phyloP scores from a whole-genome alignment of 1,140 invertebrate genomes.

The Sitobion miscanthi region DNA sequence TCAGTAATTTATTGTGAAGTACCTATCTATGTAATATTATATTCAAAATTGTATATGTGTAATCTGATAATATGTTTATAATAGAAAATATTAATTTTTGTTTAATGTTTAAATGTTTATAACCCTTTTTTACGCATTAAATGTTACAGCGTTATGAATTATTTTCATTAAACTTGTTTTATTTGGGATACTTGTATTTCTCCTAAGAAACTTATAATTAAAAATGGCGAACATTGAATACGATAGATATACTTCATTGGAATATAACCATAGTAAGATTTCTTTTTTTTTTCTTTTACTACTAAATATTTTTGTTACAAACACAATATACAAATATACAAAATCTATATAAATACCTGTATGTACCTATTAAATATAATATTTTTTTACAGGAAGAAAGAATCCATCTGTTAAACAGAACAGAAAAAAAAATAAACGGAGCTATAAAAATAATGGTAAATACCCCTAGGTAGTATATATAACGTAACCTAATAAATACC shows the following conservation, averaged over 20 bases:
- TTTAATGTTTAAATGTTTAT: not conserved
- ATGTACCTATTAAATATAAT: no score
- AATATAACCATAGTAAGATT: not conserved
- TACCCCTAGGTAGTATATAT: not conserved
- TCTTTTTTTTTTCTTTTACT: not conserved
- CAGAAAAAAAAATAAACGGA: not conserved
- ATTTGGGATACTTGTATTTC: not conserved
- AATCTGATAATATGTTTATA: not conserved
- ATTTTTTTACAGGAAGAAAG: not conserved
- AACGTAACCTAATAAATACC: no score
- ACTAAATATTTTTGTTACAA: not conserved
- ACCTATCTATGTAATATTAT: not conserved
- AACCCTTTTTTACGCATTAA: not conserved
- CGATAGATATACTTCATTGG: not conserved
- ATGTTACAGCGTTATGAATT: not conserved
- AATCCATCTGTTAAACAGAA: not conserved
- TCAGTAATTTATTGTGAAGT: not conserved
- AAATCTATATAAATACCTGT: not conserved
- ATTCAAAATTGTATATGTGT: not conserved
- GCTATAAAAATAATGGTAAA: not conserved
- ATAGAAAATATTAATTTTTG: not conserved
- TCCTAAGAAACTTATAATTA: not conserved
- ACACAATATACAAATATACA: not conserved
- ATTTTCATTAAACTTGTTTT: constrained; percentile 3
- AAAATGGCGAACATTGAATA: not conserved